These are phyloP conservation scores for Periophthalmus modestus DNA, from an alignment of 2,113 vertebrate genomes.

Conservation along the genomic window DNA sequence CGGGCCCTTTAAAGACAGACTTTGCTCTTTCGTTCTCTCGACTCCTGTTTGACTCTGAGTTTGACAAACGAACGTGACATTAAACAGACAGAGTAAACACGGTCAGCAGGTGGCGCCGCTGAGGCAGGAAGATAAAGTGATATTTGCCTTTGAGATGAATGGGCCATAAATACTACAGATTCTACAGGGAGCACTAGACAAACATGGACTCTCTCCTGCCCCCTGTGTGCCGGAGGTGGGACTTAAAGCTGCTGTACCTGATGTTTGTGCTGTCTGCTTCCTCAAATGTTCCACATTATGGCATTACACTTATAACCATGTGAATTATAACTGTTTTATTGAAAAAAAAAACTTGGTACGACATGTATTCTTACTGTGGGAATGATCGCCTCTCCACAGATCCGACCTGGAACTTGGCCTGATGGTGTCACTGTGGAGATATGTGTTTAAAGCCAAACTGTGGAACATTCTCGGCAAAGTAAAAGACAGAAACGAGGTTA, in stretches of 20 bases:
- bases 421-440: too few relatives aligned
- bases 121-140: slow-evolving; percentile 31
- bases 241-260: not conserved
- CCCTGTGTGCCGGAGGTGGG: not conserved
- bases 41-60: not conserved
- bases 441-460: not conserved
- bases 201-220: not conserved
- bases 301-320: too few relatives aligned
- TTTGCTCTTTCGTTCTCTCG: not conserved
- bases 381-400: too few relatives aligned
- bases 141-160: slow-evolving; percentile 21
- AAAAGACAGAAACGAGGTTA: not conserved
- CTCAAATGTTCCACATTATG: too few relatives aligned
- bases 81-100: slow-evolving; percentile 50
- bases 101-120: slow-evolving; percentile 51
- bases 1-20: too few relatives aligned
- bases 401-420: too few relatives aligned
- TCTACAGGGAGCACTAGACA: not conserved
- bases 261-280: too few relatives aligned
- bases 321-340: too few relatives aligned
- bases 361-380: too few relatives aligned
- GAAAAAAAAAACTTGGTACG: too few relatives aligned
- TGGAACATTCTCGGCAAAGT: not conserved
- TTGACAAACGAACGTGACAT: slow-evolving; percentile 9
- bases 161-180: not conserved